Conservation (phyloP, 2,113 vertebrate genomes). For the Phodopus roborovskii region DNA sequence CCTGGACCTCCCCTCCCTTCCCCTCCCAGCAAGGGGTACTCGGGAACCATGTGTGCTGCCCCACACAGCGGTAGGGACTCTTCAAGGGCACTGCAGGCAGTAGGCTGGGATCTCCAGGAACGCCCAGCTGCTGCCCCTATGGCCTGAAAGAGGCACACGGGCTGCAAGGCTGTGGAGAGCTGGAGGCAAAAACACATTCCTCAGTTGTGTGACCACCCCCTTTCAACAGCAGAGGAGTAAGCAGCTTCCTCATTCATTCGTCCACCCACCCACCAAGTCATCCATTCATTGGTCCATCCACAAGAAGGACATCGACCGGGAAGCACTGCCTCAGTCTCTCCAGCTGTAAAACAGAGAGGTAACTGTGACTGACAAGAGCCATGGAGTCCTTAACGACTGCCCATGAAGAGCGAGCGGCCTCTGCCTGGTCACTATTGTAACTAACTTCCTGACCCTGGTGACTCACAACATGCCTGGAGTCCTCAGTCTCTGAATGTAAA, state of each 20-base stretch:
- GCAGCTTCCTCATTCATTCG: neutral
- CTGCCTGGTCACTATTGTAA: neutral
- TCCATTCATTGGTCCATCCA: neutral
- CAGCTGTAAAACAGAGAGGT: neutral
- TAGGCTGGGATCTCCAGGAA: neutral
- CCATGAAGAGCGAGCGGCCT: accelerated
- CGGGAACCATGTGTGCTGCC: neutral
- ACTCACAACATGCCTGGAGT: neutral
- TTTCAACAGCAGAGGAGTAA: neutral
- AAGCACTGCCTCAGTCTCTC: neutral
- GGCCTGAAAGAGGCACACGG: neutral
- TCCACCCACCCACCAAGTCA: neutral
- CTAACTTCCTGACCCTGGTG: neutral
- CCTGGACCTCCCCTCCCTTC: neutral
- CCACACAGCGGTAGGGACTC: too few species aligned
- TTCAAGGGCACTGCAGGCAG: neutral
- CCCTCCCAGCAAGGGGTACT: neutral
- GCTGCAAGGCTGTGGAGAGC: neutral
- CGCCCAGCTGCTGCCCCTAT: accelerated
- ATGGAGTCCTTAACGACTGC: accelerated
- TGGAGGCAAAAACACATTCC: accelerated
- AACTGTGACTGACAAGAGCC: accelerated
- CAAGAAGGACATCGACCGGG: neutral
- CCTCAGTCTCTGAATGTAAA: neutral
- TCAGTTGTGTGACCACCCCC: neutral